Evolutionary conservation across 1,140 invertebrate species (phyloP).

Genomic region (Drosophila persimilis): DNA sequence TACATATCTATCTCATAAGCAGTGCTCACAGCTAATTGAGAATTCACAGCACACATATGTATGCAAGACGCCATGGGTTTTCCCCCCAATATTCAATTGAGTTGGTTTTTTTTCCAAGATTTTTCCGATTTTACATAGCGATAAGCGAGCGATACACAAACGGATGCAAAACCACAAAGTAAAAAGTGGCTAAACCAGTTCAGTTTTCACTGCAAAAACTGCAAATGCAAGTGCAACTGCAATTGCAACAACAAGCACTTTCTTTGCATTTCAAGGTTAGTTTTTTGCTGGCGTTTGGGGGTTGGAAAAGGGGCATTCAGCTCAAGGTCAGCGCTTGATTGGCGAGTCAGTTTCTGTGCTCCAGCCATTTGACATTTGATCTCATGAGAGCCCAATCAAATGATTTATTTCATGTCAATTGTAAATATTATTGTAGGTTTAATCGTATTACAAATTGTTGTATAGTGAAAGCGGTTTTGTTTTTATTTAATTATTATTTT

Average conservation of each 20-base stretch:
- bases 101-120: slow-evolving; percentile 31
- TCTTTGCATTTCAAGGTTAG: slow-evolving; percentile 23
- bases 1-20: slow-evolving; percentile 23
- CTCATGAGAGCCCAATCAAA: no score
- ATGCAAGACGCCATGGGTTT: slow-evolving; percentile 11
- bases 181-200: slow-evolving; percentile 37
- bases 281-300: background rate
- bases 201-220: slow-evolving; percentile 10
- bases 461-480: no score
- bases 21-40: slow-evolving; percentile 27
- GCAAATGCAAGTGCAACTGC: background rate
- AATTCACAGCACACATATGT: slow-evolving; percentile 1
- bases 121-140: slow-evolving; percentile 20
- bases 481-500: background rate
- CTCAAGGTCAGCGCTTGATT: background rate
- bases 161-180: slow-evolving; percentile 5
- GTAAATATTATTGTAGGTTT: background rate
- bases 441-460: background rate
- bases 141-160: background rate
- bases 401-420: background rate
- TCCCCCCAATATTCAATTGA: slow-evolving; percentile 23
- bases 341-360: background rate
- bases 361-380: no score
- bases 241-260: slow-evolving; percentile 10
- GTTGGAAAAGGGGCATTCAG: background rate